A percentile compares a stretch with the other conserved stretches of the same genome.
Evolutionary conservation across 2,888 invertebrate species (phyloP).

Genomic region (Zelleria hepariella): DNA sequence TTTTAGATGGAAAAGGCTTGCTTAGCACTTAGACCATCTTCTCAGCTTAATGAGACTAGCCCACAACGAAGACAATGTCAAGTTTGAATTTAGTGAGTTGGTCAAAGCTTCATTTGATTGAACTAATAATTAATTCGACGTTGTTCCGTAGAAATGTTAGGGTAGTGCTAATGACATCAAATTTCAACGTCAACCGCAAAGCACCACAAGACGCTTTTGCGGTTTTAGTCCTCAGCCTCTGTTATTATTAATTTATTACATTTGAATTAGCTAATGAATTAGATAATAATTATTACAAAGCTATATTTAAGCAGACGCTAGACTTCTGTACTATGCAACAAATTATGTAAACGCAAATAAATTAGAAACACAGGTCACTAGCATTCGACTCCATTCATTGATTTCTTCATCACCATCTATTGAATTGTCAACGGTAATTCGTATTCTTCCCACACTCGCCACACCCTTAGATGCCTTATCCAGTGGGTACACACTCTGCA

Average conservation of each 20-base stretch:
- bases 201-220: neutral
- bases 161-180: neutral
- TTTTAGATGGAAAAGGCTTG: no score
- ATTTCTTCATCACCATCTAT: neutral
- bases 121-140: neutral
- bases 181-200: neutral
- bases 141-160: neutral
- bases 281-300: neutral
- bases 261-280: neutral
- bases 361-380: neutral
- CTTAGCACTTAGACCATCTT: no score
- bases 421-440: neutral
- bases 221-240: neutral
- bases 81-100: no score
- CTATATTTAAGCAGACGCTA: neutral
- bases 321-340: neutral
- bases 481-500: neutral
- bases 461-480: conserved; percentile 2
- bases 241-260: neutral
- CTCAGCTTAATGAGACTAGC: no score
- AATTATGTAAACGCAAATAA: neutral
- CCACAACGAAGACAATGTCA: no score
- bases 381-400: neutral
- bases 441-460: neutral
- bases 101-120: no score